phyloP scores from a whole-genome alignment of 2,888 invertebrate genomes.

The Amaurobius ferox region DNA sequence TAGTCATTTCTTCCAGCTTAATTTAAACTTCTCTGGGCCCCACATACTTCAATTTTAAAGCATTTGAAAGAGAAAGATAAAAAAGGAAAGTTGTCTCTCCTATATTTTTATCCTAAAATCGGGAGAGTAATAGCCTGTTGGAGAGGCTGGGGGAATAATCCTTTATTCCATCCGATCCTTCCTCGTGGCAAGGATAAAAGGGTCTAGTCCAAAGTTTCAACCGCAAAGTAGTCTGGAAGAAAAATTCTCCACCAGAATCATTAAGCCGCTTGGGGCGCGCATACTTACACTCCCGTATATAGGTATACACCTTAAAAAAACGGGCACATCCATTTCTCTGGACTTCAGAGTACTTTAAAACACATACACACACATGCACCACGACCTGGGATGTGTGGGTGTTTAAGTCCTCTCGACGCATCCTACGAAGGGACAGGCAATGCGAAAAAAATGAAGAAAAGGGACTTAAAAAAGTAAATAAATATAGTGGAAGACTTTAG shows the following conservation, averaged over 20 bases:
- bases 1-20: constrained; percentile 24
- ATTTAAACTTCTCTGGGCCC: constrained; percentile 48
- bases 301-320: not conserved
- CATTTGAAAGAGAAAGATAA: not conserved
- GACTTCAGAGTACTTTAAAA: constrained; percentile 47
- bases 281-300: constrained; percentile 27
- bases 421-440: constrained; percentile 61
- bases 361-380: constrained; percentile 3
- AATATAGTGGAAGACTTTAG: constrained; percentile 60
- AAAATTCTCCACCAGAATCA: constrained; percentile 64
- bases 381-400: constrained; percentile 60
- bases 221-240: constrained; percentile 66
- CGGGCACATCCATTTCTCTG: constrained; percentile 57
- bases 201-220: constrained; percentile 44
- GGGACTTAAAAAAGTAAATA: constrained; percentile 65
- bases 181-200: constrained; percentile 63
- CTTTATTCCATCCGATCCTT: constrained; percentile 60
- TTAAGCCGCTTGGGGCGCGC: constrained; percentile 56
- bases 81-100: not conserved
- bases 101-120: not conserved
- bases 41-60: not conserved
- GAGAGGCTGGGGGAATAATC: constrained; percentile 58
- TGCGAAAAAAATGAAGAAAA: constrained; percentile 43
- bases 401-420: constrained; percentile 70
- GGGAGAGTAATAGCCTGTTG: constrained; percentile 49